These are phyloP conservation scores for Aspidapion aeneum DNA, from an alignment of 2,888 invertebrate genomes.

Conservation along the genomic window DNA sequence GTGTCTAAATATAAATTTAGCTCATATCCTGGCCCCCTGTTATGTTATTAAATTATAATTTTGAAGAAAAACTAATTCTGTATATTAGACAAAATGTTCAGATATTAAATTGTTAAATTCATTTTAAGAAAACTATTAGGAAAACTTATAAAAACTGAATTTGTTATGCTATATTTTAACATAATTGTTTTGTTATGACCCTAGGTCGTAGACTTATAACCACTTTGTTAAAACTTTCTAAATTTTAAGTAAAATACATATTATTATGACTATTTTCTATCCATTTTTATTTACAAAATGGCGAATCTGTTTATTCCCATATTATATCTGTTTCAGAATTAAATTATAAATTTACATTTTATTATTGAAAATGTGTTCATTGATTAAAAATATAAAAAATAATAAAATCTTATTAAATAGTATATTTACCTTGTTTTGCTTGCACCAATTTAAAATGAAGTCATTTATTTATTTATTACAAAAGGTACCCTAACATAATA, in stretches of 20 bases:
- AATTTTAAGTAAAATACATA: constrained; percentile 13
- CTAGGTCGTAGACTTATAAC: constrained; percentile 20
- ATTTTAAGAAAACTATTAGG: neutral
- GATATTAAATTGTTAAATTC: neutral
- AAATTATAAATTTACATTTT: constrained; percentile 34
- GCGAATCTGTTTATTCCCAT: constrained; percentile 42
- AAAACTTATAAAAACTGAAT: constrained; percentile 2
- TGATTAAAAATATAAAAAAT: constrained; percentile 45
- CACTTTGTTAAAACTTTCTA: constrained; percentile 21
- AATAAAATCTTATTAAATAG: constrained; percentile 31
- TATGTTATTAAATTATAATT: neutral
- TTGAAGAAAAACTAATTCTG: neutral
- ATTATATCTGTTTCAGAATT: constrained; percentile 17
- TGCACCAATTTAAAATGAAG: neutral
- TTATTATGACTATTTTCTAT: constrained; percentile 22
- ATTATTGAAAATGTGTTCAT: constrained; percentile 49
- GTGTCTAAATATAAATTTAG: too few relatives aligned
- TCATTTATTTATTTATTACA: too few relatives aligned
- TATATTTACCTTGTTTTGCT: neutral
- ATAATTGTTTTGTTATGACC: constrained; percentile 20
- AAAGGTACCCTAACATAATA: too few relatives aligned
- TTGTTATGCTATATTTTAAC: constrained; percentile 21
- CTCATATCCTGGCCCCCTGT: too few relatives aligned
- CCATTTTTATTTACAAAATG: constrained; percentile 38
- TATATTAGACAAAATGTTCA: neutral